Percentiles rank a stretch among this genome's conserved stretches.
These are phyloP conservation scores for Helicoverpa assulta DNA, from an alignment of 2,888 invertebrate genomes.

Conservation along the genomic window DNA sequence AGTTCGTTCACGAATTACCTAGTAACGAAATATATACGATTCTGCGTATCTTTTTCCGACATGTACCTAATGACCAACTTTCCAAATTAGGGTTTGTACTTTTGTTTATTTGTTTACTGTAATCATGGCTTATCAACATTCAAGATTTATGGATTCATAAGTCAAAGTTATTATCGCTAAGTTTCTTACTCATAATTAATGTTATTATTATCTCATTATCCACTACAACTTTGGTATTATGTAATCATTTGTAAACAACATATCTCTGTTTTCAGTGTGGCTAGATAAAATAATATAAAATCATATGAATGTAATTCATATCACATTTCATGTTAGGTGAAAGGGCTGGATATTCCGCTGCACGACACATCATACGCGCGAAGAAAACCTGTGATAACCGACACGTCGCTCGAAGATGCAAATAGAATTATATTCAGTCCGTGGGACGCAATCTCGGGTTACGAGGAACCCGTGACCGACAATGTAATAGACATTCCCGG, in stretches of 20 bases:
- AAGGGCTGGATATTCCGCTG: constrained; percentile 85
- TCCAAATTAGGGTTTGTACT: no score
- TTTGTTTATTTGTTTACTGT: no score
- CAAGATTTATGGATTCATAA: constrained; percentile 4
- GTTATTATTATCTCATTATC: neutral
- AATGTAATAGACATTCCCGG: constrained; percentile 86
- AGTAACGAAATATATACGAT: neutral
- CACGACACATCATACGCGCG: constrained; percentile 76
- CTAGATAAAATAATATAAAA: neutral
- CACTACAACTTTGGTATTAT: no score
- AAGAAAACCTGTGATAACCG: constrained; percentile 82
- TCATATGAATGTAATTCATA: constrained; percentile 15
- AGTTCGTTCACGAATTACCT: neutral
- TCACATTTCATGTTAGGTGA: constrained; percentile 73
- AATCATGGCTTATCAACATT: neutral
- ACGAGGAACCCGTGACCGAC: constrained; percentile 85
- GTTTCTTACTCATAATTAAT: neutral
- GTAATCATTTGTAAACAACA: neutral
- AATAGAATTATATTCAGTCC: constrained; percentile 90
- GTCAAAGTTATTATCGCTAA: constrained; percentile 1
- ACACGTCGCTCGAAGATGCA: constrained; percentile 87
- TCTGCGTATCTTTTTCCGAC: neutral
- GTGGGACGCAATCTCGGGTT: constrained; percentile 87
- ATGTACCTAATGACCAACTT: neutral
- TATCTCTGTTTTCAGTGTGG: neutral